Evolutionary conservation across 2,113 vertebrate genomes (phyloP).

Genomic region (Motacilla tschutschensis): DNA sequence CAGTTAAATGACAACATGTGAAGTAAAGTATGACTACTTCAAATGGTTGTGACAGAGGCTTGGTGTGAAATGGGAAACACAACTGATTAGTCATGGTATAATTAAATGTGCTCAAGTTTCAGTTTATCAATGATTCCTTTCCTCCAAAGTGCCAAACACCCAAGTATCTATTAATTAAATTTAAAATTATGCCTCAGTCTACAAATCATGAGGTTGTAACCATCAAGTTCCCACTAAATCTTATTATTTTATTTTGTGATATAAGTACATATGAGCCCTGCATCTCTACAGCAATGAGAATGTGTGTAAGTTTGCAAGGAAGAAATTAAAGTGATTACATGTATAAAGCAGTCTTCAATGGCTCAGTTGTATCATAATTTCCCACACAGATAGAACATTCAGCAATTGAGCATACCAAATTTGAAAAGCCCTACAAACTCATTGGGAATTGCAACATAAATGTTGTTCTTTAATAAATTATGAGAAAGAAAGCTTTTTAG

Average conservation of each 20-base stretch:
- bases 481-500: not conserved
- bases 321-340: not conserved
- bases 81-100: not conserved
- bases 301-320: not conserved
- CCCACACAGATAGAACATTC: not conserved
- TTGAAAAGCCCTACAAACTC: not conserved
- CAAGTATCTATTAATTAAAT: not conserved
- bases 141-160: not conserved
- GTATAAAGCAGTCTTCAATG: not conserved
- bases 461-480: not conserved
- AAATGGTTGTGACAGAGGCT: not conserved
- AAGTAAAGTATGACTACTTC: not conserved
- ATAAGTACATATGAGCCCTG: not conserved
- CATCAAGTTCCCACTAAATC: not conserved
- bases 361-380: not conserved
- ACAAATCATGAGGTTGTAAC: not conserved
- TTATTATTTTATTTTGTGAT: not conserved
- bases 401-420: not conserved
- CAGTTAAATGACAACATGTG: not conserved
- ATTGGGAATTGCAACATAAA: not conserved
- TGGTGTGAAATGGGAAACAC: not conserved
- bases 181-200: not conserved
- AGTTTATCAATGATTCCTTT: not conserved
- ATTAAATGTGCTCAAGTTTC: not conserved
- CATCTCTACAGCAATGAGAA: not conserved